Evolutionary conservation across 2,888 invertebrate genomes (phyloP).

Genomic region (Vanessa cardui): DNA sequence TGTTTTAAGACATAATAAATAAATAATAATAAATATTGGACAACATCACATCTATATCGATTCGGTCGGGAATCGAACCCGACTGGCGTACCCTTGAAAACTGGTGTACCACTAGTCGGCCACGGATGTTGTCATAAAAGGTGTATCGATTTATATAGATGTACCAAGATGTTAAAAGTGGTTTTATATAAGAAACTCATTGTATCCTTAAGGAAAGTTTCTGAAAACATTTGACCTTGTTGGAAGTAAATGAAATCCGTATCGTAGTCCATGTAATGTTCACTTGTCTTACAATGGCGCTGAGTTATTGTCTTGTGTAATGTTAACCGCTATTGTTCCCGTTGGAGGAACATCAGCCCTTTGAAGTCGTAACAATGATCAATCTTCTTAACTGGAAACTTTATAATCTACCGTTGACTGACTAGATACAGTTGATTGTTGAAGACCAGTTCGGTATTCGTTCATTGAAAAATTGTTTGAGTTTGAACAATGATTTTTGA

Average conservation of each 20-base stretch:
- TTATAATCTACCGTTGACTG: constrained; percentile 15
- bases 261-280: constrained; percentile 28
- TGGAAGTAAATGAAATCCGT: constrained; percentile 18
- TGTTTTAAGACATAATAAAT: too few relatives aligned
- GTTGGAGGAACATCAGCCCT: constrained; percentile 18
- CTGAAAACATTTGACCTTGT: neutral
- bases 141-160: too few relatives aligned
- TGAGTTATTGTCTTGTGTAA: constrained; percentile 28
- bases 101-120: too few relatives aligned
- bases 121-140: too few relatives aligned
- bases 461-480: neutral
- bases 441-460: neutral
- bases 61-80: too few relatives aligned
- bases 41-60: too few relatives aligned
- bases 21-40: too few relatives aligned
- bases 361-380: constrained; percentile 21
- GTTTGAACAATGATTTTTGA: neutral
- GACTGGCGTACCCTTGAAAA: too few relatives aligned
- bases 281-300: constrained; percentile 26
- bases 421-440: neutral
- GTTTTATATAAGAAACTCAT: neutral
- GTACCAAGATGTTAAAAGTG: too few relatives aligned
- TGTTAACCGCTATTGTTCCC: constrained; percentile 31
- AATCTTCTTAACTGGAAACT: constrained; percentile 24
- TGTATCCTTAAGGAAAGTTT: neutral